Evolutionary conservation across 1,140 invertebrate species (phyloP).

Genomic region (Zelostemma sp.): DNA sequence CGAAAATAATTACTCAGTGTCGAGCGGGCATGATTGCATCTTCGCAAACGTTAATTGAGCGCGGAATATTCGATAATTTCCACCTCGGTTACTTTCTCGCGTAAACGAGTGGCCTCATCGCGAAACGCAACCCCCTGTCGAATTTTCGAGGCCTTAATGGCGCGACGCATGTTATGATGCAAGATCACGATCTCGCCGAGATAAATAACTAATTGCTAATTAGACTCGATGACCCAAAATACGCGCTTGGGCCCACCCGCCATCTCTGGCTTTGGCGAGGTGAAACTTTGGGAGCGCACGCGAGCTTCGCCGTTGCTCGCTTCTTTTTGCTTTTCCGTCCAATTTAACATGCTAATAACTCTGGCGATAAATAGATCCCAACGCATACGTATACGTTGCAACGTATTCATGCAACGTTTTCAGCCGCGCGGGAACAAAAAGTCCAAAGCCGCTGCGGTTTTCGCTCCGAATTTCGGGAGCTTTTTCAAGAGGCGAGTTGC

Average conservation of each 20-base stretch:
- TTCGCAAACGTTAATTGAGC: conserved; percentile 40
- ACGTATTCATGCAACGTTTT: no score
- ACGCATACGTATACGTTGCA: no score
- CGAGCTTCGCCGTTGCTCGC: conserved; percentile 9
- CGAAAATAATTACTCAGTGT: conserved; percentile 25
- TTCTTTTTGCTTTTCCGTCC: no score
- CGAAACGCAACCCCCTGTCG: conserved; percentile 6
- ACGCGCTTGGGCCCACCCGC: conserved; percentile 38
- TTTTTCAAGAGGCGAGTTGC: conserved; percentile 20
- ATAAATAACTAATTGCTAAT: conserved; percentile 65
- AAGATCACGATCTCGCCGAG: conserved; percentile 43
- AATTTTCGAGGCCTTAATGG: conserved; percentile 23
- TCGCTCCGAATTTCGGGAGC: conserved; percentile 1
- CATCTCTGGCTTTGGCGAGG: background rate
- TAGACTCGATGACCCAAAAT: conserved; percentile 55
- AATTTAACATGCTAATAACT: no score
- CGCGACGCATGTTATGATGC: conserved; percentile 16
- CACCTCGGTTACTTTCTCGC: conserved; percentile 29
- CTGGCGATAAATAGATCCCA: no score
- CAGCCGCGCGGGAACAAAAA: no score
- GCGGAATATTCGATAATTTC: conserved; percentile 49
- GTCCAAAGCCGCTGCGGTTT: no score
- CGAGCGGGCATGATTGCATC: conserved; percentile 24
- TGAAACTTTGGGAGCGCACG: background rate
- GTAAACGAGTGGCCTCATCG: background rate